Base-by-base conservation (phyloP, 1,140 invertebrate species). In the Mactra quadrangularis region DNA sequence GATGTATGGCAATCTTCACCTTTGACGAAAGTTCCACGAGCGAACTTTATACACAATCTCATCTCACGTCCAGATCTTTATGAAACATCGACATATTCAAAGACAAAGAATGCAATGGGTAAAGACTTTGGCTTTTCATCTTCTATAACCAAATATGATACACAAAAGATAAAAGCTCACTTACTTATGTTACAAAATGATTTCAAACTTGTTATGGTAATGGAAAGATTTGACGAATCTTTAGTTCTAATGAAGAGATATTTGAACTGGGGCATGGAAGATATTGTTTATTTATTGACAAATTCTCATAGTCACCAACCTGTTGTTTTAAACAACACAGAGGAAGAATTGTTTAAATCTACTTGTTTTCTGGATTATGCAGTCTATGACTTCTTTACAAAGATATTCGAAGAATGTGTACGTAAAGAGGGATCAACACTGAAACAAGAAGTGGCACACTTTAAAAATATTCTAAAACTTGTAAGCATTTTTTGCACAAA, bases 211-310 rank as follows among this genome's bases (percentile, higher is more conserved):
- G 91, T 95, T 17, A 90, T 95, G 91, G 91, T 95, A 29, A 88
- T 92, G 1, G 94, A 95, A 82, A 89, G 92, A 75, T 93, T 95
- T 85, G 94, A 94, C 64, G 94, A 94, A 82, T 95, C 94, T 1
- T 82, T 95, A 50, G 89, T 95, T 45, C 87, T 95, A 0, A 82
- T 95, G 52, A 90, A 89, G 57, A 85, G 94, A 71, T 66, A 92
- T 1, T 89, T 94, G 22, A 93, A 92, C 68, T 95, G 94, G 94
- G 84, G 92, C 11, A 79, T 93, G 17, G 87, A 91, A 35, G 91
- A 94, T 74, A 89, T 95, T 6, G 71, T 93, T 0, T 89, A 89
- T 74, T 19, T 88, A 27, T 3, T 13, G 47, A 62, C n/a, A 27
- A 76, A 76, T 29, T 31, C n/a, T 6, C 53, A 76, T 50, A 25